A percentile compares a stretch with the other conserved stretches of the same genome.
These are phyloP conservation scores for Bambusicola thoracicus DNA, from an alignment of 2,113 vertebrate species.

Conservation along the genomic window DNA sequence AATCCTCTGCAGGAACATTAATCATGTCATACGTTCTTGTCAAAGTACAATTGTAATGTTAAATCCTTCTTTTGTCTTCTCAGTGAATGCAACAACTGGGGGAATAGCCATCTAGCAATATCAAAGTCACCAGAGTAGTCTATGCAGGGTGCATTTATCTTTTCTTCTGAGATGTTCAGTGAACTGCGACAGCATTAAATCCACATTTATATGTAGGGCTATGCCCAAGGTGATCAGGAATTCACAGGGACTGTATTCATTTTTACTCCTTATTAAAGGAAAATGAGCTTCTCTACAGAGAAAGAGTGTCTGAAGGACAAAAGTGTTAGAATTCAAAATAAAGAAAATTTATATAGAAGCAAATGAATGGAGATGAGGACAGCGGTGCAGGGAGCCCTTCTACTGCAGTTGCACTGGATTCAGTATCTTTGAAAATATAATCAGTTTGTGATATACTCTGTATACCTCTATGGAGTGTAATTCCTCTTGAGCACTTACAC, in stretches of 20 bases:
- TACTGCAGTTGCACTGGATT: background rate
- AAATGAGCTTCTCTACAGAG: background rate
- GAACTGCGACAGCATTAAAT: conserved; percentile 68
- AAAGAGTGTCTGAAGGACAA: conserved; percentile 49
- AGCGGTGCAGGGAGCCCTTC: background rate
- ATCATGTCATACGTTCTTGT: conserved; percentile 62
- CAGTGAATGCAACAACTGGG: conserved; percentile 42
- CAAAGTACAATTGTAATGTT: conserved; percentile 59
- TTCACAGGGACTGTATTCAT: background rate
- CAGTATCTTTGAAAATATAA: background rate
- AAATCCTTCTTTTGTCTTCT: conserved; percentile 62
- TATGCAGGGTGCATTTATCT: conserved; percentile 61
- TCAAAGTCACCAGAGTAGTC: conserved; percentile 57
- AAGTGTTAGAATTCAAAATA: conserved; percentile 16
- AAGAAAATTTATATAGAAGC: background rate
- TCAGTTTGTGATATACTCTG: background rate
- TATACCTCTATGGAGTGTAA: background rate
- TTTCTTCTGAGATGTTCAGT: conserved; percentile 43
- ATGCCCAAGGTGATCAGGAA: conserved; percentile 26
- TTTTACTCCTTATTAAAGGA: background rate
- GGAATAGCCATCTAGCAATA: conserved; percentile 63
- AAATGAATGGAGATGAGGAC: background rate
- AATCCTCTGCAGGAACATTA: conserved; percentile 50
- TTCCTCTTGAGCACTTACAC: background rate
- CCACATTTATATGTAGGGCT: conserved; percentile 46